Base-by-base conservation (phyloP, 2,797 vertebrate genomes). In the Poeciliopsis gracilis region DNA sequence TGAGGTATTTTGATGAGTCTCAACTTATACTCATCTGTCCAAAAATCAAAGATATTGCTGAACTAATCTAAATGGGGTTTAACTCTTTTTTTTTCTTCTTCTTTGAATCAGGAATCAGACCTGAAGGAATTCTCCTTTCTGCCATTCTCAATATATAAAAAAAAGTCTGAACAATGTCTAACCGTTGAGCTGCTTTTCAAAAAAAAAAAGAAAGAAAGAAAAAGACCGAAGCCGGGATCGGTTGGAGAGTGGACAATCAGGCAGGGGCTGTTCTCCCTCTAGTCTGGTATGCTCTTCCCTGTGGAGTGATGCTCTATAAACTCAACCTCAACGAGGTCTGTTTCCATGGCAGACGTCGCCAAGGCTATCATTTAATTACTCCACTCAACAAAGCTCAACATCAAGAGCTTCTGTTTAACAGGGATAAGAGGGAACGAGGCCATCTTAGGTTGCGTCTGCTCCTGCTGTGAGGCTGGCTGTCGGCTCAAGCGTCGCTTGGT, bases 381-480 rank as follows among this genome's bases (percentile, higher is more conserved):
- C 79, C 3, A 23, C 87, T 89, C 83, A 92, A 91, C 93, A 93
- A 94, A 94, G 92, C 83, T 75, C 81, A 75, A 90, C 84, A 91
- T 91, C 90, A 89, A 92, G 82, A 76, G 86, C 84, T 77, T 87
- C 81, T 79, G 86, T 91, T 90, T 83, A 82, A 84, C 81, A 38
- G 38, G 85, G 85, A 84, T 66, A 59, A 89, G 59, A 75, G 67
- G 45, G 85, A 75, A 83, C 0, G 55, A 57, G 86, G 71, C 79
- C 77, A 79, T 89, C 83, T 87, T 83, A 61, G 91, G 90, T 51
- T 77, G 83, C 72, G 84, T 78, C 87, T 83, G 84, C 78, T 72
- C 91, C 89, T 59, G 89, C 90, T 89, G 93, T 16, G 88, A 79
- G 77, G 82, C 85, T 75, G 89, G 81, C 87, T 28, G 76, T 72